phyloP scores from a whole-genome alignment of 2,888 invertebrate genomes.

The Caenorhabditis uteleia region DNA sequence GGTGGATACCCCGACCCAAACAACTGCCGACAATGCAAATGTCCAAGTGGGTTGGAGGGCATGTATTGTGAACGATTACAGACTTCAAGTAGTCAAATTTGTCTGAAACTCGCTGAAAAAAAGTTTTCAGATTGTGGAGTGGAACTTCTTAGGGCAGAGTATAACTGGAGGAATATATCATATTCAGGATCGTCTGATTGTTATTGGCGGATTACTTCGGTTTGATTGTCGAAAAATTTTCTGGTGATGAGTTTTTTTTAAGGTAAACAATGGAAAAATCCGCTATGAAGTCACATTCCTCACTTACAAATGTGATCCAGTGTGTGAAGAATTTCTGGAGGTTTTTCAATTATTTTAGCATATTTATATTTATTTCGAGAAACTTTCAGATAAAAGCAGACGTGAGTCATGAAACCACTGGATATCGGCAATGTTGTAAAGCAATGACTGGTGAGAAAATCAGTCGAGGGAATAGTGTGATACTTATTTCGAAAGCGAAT shows the following conservation, averaged over 20 bases:
- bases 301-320: slow-evolving; percentile 40
- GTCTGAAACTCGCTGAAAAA: neutral
- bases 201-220: slow-evolving; percentile 50
- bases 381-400: slow-evolving; percentile 40
- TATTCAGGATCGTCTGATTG: slow-evolving; percentile 49
- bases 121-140: slow-evolving; percentile 42
- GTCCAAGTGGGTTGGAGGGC: slow-evolving; percentile 65
- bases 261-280: slow-evolving; percentile 29
- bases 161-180: slow-evolving; percentile 43
- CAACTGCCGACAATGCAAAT: slow-evolving; percentile 60
- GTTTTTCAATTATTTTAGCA: slow-evolving; percentile 8
- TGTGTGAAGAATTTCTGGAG: slow-evolving; percentile 51
- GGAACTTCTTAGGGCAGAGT: slow-evolving; percentile 34
- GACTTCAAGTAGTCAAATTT: slow-evolving; percentile 28
- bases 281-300: slow-evolving; percentile 38
- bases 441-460: slow-evolving; percentile 32
- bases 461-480: slow-evolving; percentile 32
- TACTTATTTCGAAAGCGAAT: slow-evolving; percentile 46
- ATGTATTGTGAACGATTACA: slow-evolving; percentile 56
- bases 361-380: neutral
- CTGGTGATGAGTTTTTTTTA: slow-evolving; percentile 1
- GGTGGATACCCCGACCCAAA: slow-evolving; percentile 67
- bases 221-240: slow-evolving; percentile 4
- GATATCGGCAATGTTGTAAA: slow-evolving; percentile 45
- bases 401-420: slow-evolving; percentile 39